Percentiles rank a stretch among this genome's conserved stretches.
Evolutionary conservation across 1,140 invertebrate genomes (phyloP).

Genomic region (Helicoverpa zea): DNA sequence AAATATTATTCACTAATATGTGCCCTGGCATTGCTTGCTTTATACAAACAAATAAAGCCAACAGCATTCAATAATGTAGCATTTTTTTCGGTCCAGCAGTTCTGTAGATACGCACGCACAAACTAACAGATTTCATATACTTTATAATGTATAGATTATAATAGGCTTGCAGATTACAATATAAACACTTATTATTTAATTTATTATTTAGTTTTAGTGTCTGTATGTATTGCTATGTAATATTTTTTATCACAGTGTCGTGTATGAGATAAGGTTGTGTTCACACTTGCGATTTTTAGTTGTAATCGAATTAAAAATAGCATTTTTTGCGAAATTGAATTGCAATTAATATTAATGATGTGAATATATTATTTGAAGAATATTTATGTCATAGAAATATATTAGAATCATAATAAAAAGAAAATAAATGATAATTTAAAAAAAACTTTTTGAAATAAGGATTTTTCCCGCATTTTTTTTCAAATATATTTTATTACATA

Average conservation of each 20-base stretch:
- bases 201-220: slow-evolving; percentile 19
- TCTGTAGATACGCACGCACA: no score
- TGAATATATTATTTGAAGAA: no score
- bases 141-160: neutral
- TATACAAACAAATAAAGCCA: no score
- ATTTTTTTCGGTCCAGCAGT: no score
- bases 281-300: neutral
- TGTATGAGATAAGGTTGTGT: slow-evolving; percentile 13
- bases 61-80: no score
- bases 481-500: neutral
- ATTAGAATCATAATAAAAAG: neutral
- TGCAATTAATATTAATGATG: no score
- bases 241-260: slow-evolving; percentile 21
- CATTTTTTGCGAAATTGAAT: no score
- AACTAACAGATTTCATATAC: no score
- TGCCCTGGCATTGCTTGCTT: neutral
- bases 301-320: neutral
- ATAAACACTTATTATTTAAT: neutral
- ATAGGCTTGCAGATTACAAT: neutral
- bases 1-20: neutral
- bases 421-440: neutral
- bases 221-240: slow-evolving; percentile 32
- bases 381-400: neutral
- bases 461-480: neutral
- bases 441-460: neutral